phyloP scores from a whole-genome alignment of 1,140 invertebrate genomes.

The Lordiphosa stackelbergi region DNA sequence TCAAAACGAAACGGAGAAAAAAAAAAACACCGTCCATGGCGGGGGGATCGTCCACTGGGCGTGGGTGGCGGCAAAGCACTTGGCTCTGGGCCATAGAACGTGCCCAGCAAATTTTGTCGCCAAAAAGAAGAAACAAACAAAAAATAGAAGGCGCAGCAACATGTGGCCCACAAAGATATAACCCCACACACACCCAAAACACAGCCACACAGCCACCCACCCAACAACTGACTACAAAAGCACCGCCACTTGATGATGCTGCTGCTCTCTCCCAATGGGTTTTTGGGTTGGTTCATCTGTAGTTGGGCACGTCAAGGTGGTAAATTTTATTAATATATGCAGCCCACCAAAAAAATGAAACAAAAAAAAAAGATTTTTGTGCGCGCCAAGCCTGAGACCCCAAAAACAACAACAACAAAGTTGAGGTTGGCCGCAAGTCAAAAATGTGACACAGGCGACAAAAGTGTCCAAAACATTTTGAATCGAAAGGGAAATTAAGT shows the following conservation, averaged over 20 bases:
- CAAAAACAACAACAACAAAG: conserved; percentile 10
- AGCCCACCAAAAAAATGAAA: conserved; percentile 14
- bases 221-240: too few species aligned
- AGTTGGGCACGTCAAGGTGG: conserved; percentile 49
- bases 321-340: conserved; percentile 65
- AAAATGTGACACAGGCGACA: conserved; percentile 25
- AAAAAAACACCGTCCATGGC: conserved; percentile 18
- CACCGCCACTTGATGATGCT: conserved; percentile 4
- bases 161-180: conserved; percentile 43
- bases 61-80: conserved; percentile 49
- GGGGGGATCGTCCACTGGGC: conserved; percentile 14
- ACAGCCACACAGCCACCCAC: neutral
- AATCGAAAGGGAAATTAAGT: too few species aligned
- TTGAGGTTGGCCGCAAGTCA: conserved; percentile 9
- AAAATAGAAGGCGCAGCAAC: conserved; percentile 57
- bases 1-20: conserved; percentile 53
- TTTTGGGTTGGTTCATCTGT: conserved; percentile 34
- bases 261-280: conserved; percentile 35
- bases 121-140: conserved; percentile 19
- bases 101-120: conserved; percentile 61
- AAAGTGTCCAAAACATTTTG: conserved; percentile 12
- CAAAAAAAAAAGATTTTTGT: conserved; percentile 2
- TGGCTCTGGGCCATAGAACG: conserved; percentile 66
- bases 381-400: conserved; percentile 21
- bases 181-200: neutral